phyloP scores from a whole-genome alignment of 2,888 invertebrate species.

The Linnaemya vulpina region DNA sequence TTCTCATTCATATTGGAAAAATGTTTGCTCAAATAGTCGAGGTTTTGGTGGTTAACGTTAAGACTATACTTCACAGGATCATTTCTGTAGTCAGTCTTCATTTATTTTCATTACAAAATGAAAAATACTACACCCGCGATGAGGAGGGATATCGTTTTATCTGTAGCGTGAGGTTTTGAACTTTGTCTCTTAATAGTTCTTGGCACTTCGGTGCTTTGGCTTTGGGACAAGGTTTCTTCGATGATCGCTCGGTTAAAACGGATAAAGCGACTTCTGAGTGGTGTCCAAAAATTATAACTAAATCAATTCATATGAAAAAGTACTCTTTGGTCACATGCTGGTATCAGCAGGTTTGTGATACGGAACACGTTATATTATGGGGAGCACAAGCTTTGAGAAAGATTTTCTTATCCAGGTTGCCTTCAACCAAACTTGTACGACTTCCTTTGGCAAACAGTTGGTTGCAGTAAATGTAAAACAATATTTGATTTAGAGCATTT shows the following conservation, averaged over 20 bases:
- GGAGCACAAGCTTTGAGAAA: too few relatives aligned
- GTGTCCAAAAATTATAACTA: conserved; percentile 62
- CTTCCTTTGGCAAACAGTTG: too few relatives aligned
- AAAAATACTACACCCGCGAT: conserved; percentile 85
- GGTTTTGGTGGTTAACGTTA: conserved; percentile 72
- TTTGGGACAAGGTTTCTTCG: conserved; percentile 72
- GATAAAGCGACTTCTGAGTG: conserved; percentile 76
- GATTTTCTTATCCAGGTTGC: too few relatives aligned
- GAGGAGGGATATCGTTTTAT: conserved; percentile 85
- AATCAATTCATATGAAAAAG: conserved; percentile 63
- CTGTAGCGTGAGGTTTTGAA: conserved; percentile 84
- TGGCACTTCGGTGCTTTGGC: conserved; percentile 39
- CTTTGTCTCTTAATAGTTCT: conserved; percentile 54
- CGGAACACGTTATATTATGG: too few relatives aligned
- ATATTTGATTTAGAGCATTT: neutral
- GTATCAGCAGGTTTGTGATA: too few relatives aligned
- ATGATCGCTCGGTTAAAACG: conserved; percentile 75
- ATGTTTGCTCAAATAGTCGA: neutral
- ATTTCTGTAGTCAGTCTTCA: conserved; percentile 87
- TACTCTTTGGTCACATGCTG: too few relatives aligned
- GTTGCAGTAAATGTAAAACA: too few relatives aligned
- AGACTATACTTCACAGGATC: conserved; percentile 86
- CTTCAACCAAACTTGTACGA: too few relatives aligned
- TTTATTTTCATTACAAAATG: conserved; percentile 84
- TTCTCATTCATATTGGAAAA: conserved; percentile 75